Conservation (phyloP, 2,888 invertebrate species). For the Ligdia adustata region DNA sequence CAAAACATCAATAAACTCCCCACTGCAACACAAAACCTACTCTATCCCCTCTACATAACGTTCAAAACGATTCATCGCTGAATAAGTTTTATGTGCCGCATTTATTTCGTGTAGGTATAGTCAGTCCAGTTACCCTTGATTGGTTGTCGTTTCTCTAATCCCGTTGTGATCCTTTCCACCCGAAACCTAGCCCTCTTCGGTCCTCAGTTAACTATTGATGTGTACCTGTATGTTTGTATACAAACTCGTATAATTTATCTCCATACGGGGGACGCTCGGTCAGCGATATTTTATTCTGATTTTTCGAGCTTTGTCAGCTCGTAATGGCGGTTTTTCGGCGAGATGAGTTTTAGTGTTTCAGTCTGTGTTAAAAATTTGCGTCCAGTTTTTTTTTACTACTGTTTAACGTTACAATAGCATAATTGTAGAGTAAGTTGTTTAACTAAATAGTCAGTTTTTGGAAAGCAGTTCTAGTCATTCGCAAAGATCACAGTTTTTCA, state of each 20-base stretch:
- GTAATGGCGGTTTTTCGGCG: constrained; percentile 18
- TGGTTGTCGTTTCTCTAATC: constrained; percentile 89
- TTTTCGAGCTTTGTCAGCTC: constrained; percentile 29
- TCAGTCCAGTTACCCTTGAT: constrained; percentile 86
- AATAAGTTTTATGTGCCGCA: constrained; percentile 81
- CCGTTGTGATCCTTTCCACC: constrained; percentile 88
- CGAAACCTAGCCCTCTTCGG: constrained; percentile 82
- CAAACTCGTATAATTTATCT: constrained; percentile 53
- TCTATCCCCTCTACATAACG: constrained; percentile 43
- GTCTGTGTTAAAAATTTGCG: too few relatives aligned
- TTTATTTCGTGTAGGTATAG: constrained; percentile 83
- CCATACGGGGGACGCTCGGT: constrained; percentile 32
- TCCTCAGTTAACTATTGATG: constrained; percentile 80
- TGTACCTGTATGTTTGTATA: constrained; percentile 69
- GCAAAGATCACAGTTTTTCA: too few relatives aligned
- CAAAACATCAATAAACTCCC: constrained; percentile 82
- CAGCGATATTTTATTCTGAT: constrained; percentile 27
- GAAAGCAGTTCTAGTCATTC: too few relatives aligned
- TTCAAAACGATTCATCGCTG: constrained; percentile 38
- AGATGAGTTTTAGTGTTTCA: constrained; percentile 8
- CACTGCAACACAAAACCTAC: constrained; percentile 45
- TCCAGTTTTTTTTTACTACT: too few relatives aligned
- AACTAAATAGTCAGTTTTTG: too few relatives aligned
- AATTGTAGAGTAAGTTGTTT: too few relatives aligned
- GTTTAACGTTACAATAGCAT: too few relatives aligned